Conservation (phyloP, 2,113 vertebrate genomes). For the Chlorodrepanis virens region DNA sequence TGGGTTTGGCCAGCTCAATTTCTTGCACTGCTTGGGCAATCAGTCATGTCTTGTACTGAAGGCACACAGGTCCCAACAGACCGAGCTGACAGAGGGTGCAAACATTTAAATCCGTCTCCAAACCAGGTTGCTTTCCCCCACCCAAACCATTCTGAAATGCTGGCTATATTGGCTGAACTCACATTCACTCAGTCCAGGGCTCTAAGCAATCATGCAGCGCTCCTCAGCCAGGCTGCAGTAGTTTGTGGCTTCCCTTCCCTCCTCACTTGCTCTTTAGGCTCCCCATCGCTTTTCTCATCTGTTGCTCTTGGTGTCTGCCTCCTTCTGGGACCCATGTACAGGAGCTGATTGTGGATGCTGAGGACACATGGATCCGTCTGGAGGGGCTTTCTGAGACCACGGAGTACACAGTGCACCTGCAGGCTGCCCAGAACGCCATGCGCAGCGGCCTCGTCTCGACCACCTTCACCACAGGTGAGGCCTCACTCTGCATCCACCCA, state of each 20-base stretch:
- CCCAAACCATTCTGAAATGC: neutral
- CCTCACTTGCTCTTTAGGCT: conserved; percentile 24
- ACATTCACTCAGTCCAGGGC: fast-evolving
- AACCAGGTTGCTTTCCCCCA: neutral
- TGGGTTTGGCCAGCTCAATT: neutral
- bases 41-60: neutral
- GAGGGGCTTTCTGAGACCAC: conserved; percentile 92
- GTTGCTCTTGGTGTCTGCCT: neutral
- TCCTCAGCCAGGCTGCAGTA: neutral
- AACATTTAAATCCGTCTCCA: neutral
- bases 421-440: conserved; percentile 84
- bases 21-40: neutral
- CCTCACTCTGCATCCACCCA: fast-evolving
- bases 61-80: neutral
- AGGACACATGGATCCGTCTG: conserved; percentile 95
- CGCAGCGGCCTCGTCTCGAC: conserved; percentile 82
- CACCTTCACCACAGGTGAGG: conserved; percentile 89
- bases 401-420: conserved; percentile 87
- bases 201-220: neutral
- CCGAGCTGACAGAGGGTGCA: neutral
- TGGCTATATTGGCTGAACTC: neutral
- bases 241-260: conserved; percentile 27
- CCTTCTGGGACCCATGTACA: conserved; percentile 50
- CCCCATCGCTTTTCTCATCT: neutral
- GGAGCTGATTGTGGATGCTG: conserved; percentile 95